Evolutionary conservation across 1,140 invertebrate species (phyloP), one percentile per base, ranked within the genome.

Genomic region (Drosophila novamexicana): DNA sequence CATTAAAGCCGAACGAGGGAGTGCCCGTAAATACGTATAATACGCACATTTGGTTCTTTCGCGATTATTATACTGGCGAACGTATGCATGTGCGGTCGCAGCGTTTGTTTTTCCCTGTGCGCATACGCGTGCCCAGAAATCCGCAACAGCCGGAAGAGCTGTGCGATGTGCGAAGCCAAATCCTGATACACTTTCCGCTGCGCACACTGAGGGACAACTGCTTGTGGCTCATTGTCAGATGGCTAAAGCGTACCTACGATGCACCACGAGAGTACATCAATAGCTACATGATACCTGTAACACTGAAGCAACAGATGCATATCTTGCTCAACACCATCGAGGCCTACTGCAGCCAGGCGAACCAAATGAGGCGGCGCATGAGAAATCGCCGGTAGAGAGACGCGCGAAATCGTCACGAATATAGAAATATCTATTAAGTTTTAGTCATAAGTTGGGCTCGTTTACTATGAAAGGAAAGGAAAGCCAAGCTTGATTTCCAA

Each of bases 31-130:
- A 96, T 77, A 96, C 96, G 0, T 97, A 93, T 91, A 95, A 94
- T 16, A 94, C 94, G 2, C 96, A 97, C 93, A 95, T 95, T 7
- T 97, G 96, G 96, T 94, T 96, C 34, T 96, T 96, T 76, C 84
- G 94, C 36, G 95, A 96, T 83, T 80, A 93, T 37, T 81, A 94
- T 22, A 95, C 95, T 0, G 94, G 94, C 44, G 95, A 96, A 68
- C 78, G 91, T 16, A 91, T 94, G 85, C 88, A 91, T 65, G 90
- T 93, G 8, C 79, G 93, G 0, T 90, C 92, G 7, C 77, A 92
- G 22, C 84, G 83, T 18, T 71, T 93, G 10, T 94, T 92, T 62
- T 78, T 71, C 22, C 84, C 91, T 0, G 56, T 88, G 9, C 69
- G 79, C 8, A 86, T 80, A 47, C 71, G 76, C 12, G 70, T 92